These are phyloP conservation scores for Holothuria scabra DNA, from an alignment of 53 echinoderm and acorn worm genomes.

Conservation along the genomic window DNA sequence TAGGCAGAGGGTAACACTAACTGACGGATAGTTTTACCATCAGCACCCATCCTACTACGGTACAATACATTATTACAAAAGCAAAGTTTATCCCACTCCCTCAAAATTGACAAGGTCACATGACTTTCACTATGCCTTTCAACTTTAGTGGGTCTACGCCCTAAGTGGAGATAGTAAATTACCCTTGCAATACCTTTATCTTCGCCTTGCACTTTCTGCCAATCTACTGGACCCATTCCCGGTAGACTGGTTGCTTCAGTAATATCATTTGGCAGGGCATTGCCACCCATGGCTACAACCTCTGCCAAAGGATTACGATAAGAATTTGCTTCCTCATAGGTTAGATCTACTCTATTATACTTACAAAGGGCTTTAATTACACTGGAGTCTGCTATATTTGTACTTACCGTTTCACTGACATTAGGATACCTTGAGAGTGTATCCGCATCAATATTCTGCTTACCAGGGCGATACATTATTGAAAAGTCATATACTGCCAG, in stretches of 20 bases:
- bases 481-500: slow-evolving; percentile 33
- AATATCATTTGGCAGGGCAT: not conserved
- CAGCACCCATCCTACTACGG: no score
- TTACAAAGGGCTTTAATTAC: no score
- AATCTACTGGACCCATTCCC: not conserved
- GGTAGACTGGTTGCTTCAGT: not conserved
- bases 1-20: no score
- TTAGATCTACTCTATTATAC: not conserved
- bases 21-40: no score
- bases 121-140: not conserved
- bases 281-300: not conserved
- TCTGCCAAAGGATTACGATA: not conserved
- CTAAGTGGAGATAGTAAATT: not conserved
- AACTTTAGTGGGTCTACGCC: not conserved
- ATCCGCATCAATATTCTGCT: slow-evolving; percentile 56
- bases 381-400: not conserved
- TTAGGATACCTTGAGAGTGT: slow-evolving; percentile 27
- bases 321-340: slow-evolving; percentile 6
- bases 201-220: not conserved
- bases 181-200: slow-evolving; percentile 46
- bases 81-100: slow-evolving; percentile 53
- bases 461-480: slow-evolving; percentile 44
- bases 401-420: no score
- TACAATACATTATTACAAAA: slow-evolving; percentile 39
- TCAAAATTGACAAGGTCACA: not conserved